Evolutionary conservation across 2,113 vertebrate species (phyloP), one percentile per base, ranked within the genome.

Genomic region (Propithecus coquereli): DNA sequence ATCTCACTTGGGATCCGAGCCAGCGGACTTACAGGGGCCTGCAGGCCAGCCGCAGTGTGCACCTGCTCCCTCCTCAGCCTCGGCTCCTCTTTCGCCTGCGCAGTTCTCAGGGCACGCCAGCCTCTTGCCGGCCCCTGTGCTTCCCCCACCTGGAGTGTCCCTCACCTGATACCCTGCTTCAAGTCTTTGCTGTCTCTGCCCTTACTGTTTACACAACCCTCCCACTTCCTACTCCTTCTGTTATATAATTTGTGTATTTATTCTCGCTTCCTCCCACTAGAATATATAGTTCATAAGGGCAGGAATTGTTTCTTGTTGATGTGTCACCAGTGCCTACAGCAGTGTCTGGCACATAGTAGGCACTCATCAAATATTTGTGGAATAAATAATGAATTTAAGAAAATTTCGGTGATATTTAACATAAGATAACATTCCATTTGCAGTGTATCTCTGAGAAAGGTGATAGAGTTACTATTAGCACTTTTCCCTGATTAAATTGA

Each of bases 61-160:
- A 54, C 30, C 50, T 70, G 30, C 14, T 11, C 43, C 32, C 30
- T 68, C 79, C 14, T 34, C 0, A 16, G 25, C 80, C 61, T 61
- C 5, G 8, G 70, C 34, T 40, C 32, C 9, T 27, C n/a, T 77
- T 12, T 6, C 61, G 65, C 25, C 45, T 17, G 25, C 32, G 32
- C 10, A 0, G n/a, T 13, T 45, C 68, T 13, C 3, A 1, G 66
- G 6, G 30, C 32, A 5, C 22, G 11, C 8, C 23, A 5, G 37
- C 32, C 54, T 50, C 27, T 43, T 6, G 9, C 10, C 0, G 43
- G 23, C 52, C 34, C 3, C 54, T 57, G 3, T 8, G 14, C 54
- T 66, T 73, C 66, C 45, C 54, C 6, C 30, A 0, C 59, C 13
- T 14, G 45, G 54, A 63, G 30, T 54, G 23, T 8, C 18, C 59